Evolutionary conservation across 92 coral and sea anemone genomes (phyloP), one percentile per base, ranked within the genome.

Genomic region (Pocillopora meandrina): DNA sequence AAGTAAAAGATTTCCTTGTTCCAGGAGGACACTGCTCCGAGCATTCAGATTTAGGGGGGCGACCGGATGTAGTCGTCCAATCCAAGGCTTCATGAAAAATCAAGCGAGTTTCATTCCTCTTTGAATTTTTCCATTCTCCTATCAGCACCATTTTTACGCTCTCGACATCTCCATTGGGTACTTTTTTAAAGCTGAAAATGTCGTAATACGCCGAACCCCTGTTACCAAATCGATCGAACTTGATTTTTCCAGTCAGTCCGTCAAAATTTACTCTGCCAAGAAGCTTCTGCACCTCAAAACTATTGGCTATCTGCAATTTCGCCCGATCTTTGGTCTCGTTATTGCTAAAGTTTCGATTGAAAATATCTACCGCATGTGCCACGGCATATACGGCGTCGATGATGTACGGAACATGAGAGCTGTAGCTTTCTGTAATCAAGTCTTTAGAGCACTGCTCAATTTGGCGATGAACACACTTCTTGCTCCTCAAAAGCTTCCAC

Each of bases 21-120:
- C 89, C 89, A 6, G 89, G 58, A 18, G 75, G n/a, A 17, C 89
- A 85, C n/a, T 65, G 61, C 19, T 55, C 78, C 72, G 33, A 12
- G 42, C 72, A 67, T 12, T 67, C 72, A 67, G 72, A 67, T 33
- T 67, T 67, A 2, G 47, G 72, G 14, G 18, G 52, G 12, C 16
- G 8, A 17, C 18, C 49, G 13, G 5, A 12, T 23, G 49, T 20
- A 67, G 72, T 13, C 47, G 26, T 68, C 72, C 72, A 68, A 19
- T 26, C 11, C 23, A 68, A 6, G 9, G 12, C 12, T 10, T 33
- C 19, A 13, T 13, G 16, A 33, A 68, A 3, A 33, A 9, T 36
- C 35, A 68, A 35, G 15, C 5, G 8, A 5, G 14, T 68, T 18
- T 9, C 52, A 14, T 68, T 26, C 3, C 13, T 2, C 9, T 18